A percentile compares a stretch with the other conserved stretches of the same genome.
Conservation (phyloP, 1,140 invertebrate species). For the Formica exsecta region DNA sequence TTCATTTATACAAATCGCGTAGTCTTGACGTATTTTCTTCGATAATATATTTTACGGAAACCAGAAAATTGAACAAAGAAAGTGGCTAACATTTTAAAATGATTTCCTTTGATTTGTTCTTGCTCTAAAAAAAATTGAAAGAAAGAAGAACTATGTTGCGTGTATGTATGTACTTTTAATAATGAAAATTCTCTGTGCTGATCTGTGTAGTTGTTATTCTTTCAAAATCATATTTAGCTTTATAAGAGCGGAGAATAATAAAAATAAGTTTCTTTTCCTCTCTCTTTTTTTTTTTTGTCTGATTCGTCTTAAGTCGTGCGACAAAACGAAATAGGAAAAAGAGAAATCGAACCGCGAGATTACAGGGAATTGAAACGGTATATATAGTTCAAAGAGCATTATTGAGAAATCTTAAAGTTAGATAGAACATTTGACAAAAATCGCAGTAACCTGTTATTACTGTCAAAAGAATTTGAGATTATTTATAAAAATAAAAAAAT, state of each 20-base stretch:
- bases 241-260: neutral
- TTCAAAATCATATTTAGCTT: neutral
- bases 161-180: neutral
- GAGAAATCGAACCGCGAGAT: conserved; percentile 49
- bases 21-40: neutral
- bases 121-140: neutral
- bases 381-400: conserved; percentile 22
- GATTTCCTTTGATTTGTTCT: too few species aligned
- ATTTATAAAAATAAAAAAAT: neutral
- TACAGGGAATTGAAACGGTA: conserved; percentile 38
- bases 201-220: neutral
- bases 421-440: conserved; percentile 21
- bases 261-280: neutral
- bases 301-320: neutral
- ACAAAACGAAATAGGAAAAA: conserved; percentile 35
- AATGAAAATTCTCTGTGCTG: neutral
- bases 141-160: neutral
- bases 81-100: neutral
- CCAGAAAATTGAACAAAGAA: neutral
- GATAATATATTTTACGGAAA: neutral
- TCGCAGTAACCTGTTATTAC: neutral
- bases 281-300: too few species aligned
- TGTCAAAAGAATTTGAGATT: neutral
- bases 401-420: conserved; percentile 44
- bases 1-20: neutral